These are phyloP conservation scores for Macheiramphus alcinus DNA, from an alignment of 2,113 vertebrate species.

Conservation along the genomic window DNA sequence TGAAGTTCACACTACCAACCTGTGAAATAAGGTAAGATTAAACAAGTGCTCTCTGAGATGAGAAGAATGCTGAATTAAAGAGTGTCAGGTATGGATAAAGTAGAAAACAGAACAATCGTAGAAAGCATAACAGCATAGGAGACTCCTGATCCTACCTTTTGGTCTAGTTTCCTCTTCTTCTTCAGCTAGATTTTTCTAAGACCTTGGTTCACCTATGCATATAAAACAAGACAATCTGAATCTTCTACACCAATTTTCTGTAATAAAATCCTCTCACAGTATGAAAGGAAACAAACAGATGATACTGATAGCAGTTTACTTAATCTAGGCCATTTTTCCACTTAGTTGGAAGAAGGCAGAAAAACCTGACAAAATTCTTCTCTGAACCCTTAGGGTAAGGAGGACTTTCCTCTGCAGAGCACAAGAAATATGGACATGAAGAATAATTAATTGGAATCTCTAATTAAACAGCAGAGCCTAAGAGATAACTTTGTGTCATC, in stretches of 20 bases:
- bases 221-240: background rate
- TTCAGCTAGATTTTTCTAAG: background rate
- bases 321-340: background rate
- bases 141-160: background rate
- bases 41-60: background rate
- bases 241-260: background rate
- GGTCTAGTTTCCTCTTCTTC: background rate
- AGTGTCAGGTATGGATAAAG: background rate
- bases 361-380: background rate
- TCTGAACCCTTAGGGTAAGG: background rate
- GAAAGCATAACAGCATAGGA: background rate
- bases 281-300: background rate
- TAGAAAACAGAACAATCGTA: background rate
- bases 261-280: background rate
- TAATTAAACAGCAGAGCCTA: constrained; percentile 29
- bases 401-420: background rate
- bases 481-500: constrained; percentile 14
- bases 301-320: background rate
- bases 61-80: background rate
- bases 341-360: background rate
- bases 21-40: background rate
- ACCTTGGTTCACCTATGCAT: background rate
- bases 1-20: background rate
- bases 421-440: background rate
- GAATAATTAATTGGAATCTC: constrained; percentile 20